Evolutionary conservation across 2,888 invertebrate genomes (phyloP).

Genomic region (Eilema sororculum): DNA sequence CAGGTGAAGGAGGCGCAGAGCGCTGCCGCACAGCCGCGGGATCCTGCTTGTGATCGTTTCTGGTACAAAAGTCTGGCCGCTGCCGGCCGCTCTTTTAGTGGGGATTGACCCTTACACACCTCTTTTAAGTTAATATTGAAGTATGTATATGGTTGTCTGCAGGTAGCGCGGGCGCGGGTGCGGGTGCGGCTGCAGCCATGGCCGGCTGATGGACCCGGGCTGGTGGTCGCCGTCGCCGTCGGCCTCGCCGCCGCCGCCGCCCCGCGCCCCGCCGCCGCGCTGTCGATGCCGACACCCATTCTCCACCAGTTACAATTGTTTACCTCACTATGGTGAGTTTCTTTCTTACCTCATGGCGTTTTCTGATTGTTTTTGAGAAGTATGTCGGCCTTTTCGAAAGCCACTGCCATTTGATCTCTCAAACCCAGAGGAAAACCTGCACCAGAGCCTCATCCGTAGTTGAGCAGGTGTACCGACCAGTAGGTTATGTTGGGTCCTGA

Average conservation of each 20-base stretch:
- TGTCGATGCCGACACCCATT: conserved; percentile 81
- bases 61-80: too few species aligned
- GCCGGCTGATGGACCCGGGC: conserved; percentile 82
- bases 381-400: too few species aligned
- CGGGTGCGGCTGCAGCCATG: conserved; percentile 80
- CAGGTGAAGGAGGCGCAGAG: too few species aligned
- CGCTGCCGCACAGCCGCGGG: too few species aligned
- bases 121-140: neutral
- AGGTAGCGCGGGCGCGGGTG: conserved; percentile 82
- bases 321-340: conserved; percentile 77
- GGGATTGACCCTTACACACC: too few species aligned
- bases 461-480: too few species aligned
- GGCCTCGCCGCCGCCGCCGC: conserved; percentile 83
- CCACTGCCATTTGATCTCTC: neutral
- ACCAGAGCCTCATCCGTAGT: too few species aligned
- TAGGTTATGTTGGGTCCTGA: too few species aligned
- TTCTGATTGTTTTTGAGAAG: too few species aligned
- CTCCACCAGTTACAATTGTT: conserved; percentile 80
- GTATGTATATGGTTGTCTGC: conserved; percentile 16
- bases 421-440: neutral
- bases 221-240: conserved; percentile 81
- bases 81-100: too few species aligned
- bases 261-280: conserved; percentile 82
- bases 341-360: neutral
- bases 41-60: too few species aligned